These are phyloP conservation scores for Rambutsinella grinnellia DNA, from an alignment of 2,888 invertebrate genomes.

Conservation along the genomic window DNA sequence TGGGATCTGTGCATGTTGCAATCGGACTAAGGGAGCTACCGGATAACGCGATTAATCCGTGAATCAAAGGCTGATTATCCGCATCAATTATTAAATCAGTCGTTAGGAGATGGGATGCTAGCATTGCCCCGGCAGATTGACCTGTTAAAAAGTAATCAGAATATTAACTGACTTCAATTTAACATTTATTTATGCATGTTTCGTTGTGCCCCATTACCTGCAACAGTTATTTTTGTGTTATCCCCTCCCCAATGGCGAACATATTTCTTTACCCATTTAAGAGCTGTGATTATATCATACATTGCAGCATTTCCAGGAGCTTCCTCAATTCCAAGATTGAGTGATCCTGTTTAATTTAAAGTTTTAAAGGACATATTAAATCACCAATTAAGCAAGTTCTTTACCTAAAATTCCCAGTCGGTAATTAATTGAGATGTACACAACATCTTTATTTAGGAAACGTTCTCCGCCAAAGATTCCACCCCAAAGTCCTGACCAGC, in stretches of 20 bases:
- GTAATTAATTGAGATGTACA: conserved; percentile 56
- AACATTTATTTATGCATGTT: neutral
- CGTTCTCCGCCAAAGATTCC: conserved; percentile 46
- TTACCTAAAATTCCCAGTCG: conserved; percentile 33
- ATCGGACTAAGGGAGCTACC: conserved; percentile 55
- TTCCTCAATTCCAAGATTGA: conserved; percentile 55
- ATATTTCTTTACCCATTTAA: conserved; percentile 56
- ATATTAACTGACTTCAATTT: neutral
- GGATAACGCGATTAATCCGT: conserved; percentile 50
- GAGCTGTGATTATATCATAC: conserved; percentile 54
- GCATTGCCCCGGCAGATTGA: conserved; percentile 51
- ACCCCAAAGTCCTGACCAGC: conserved; percentile 32
- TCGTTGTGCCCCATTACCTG: conserved; percentile 32
- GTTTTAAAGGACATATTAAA: too few species aligned
- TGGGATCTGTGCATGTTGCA: conserved; percentile 52
- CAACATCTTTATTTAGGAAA: conserved; percentile 47
- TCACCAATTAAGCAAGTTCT: too few species aligned
- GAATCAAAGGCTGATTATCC: conserved; percentile 4
- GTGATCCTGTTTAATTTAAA: conserved; percentile 42
- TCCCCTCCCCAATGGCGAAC: conserved; percentile 49
- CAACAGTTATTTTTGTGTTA: conserved; percentile 17
- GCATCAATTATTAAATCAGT: conserved; percentile 38
- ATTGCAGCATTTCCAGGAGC: conserved; percentile 53
- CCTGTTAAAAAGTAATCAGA: conserved; percentile 34
- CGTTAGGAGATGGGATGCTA: conserved; percentile 54